These are phyloP conservation scores for Pterocles gutturalis DNA, from an alignment of 2,113 vertebrate genomes.

Conservation along the genomic window DNA sequence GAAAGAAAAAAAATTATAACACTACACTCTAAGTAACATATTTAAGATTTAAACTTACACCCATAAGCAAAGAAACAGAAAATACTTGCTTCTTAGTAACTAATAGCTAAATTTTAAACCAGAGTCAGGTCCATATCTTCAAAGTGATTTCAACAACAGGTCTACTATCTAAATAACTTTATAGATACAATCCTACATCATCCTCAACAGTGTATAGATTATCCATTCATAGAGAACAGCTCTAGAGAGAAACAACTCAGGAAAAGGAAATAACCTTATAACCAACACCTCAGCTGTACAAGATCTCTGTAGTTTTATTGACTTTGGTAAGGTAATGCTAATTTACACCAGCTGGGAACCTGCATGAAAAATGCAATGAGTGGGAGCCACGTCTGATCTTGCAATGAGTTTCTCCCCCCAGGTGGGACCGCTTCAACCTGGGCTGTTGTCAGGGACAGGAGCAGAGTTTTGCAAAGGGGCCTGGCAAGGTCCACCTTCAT, in stretches of 20 bases:
- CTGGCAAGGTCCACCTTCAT: not conserved
- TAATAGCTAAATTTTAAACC: not conserved
- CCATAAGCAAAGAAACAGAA: not conserved
- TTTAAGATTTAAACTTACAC: not conserved
- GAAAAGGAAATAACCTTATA: not conserved
- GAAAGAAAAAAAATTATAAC: not conserved
- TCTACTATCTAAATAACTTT: not conserved
- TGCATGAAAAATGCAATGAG: not conserved
- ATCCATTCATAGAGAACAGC: not conserved
- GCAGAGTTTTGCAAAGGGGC: not conserved
- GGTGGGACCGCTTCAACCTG: not conserved
- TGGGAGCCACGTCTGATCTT: not conserved
- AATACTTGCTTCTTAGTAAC: not conserved
- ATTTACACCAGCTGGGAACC: not conserved
- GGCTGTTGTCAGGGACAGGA: not conserved
- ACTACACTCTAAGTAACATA: too few relatives aligned
- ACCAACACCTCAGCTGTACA: not conserved
- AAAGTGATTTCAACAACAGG: not conserved
- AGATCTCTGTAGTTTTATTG: not conserved
- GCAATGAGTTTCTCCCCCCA: not conserved
- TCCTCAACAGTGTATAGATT: accelerated
- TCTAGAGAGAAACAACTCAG: not conserved
- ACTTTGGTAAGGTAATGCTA: not conserved
- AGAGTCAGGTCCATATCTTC: not conserved
- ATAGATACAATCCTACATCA: not conserved